phyloP scores from a whole-genome alignment of 2,113 vertebrate species.

The Ammodytes marinus region DNA sequence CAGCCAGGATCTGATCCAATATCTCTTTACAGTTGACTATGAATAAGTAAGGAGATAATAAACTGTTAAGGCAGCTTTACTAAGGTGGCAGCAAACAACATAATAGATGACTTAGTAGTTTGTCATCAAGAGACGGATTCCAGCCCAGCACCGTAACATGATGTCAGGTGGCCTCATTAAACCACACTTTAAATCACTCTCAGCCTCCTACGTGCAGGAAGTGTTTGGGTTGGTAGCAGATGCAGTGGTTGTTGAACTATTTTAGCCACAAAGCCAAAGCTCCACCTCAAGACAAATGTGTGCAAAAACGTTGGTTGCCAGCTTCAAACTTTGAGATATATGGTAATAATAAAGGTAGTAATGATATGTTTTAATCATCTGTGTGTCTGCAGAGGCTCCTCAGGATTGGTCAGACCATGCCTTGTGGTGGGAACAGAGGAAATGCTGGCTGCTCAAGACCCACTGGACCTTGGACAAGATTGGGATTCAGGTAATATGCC shows the following conservation, averaged over 20 bases:
- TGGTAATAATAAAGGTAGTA: background rate
- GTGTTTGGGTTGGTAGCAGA: constrained; percentile 17
- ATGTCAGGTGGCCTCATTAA: constrained; percentile 68
- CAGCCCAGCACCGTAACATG: constrained; percentile 50
- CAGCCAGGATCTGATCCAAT: constrained; percentile 41
- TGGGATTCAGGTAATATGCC: constrained; percentile 83
- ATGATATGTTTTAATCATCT: constrained; percentile 17
- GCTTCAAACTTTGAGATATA: constrained; percentile 1
- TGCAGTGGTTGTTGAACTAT: background rate
- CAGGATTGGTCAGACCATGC: constrained; percentile 98
- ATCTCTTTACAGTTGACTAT: constrained; percentile 11
- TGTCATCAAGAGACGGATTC: constrained; percentile 57
- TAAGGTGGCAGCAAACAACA: constrained; percentile 30
- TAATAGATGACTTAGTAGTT: constrained; percentile 57
- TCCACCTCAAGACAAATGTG: background rate
- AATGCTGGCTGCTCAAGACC: constrained; percentile 95
- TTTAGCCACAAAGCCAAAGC: background rate
- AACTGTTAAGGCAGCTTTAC: background rate
- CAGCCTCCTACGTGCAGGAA: constrained; percentile 1
- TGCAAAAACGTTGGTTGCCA: background rate
- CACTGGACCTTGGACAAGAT: constrained; percentile 98
- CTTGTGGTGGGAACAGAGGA: constrained; percentile 97
- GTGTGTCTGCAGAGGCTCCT: constrained; percentile 82
- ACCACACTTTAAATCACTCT: constrained; percentile 25
- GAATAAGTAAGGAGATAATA: background rate